Evolutionary conservation across 2,113 vertebrate species (phyloP), one percentile per base, ranked within the genome.

Genomic region (Casuarius casuarius): DNA sequence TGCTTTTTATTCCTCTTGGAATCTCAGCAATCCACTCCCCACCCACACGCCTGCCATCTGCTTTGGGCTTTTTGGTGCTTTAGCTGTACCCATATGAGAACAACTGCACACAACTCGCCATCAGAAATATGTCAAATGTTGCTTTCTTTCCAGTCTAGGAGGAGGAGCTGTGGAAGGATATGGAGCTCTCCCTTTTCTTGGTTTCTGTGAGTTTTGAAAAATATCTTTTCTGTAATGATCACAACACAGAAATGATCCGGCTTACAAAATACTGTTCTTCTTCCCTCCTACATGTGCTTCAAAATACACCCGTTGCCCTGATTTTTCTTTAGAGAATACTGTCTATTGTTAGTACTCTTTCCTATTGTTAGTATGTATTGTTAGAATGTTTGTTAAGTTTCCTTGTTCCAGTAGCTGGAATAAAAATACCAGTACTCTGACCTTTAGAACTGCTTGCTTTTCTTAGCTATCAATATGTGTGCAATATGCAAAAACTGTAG

Each of bases 1-100:
- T 89, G 62, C 58, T 78, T 82, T 58, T 93, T 73, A 89, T 44
- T 68, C 10, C 91, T 92, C 62, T 78, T 91, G 81, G 90, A 94
- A 94, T 95, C 89, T 93, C 92, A 13, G 33, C 84, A 68, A 89
- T 89, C 94, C 63, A 12, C 40, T 90, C 68, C 84, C 78, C 87
- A 66, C 91, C 94, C 91, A 92, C 40, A 0, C 10, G 3, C 74
- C 71, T 35, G 4, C 94, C 91, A 76, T 94, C 92, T 95, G 91
- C 86, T 94, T 21, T 5, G 7, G 91, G 80, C 62, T 58, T 75
- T 78, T 51, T 76, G 74, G 62, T 91, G 86, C 42, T 1, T 31
- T 31, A 5, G 0, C 74, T 72, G 72, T 44, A 68, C 44, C 80
- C 73, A 0, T 61, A 38, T 77, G 81, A 87, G 92, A 92, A 56